Evolutionary conservation across 1,140 invertebrate genomes (phyloP), one percentile per base, ranked within the genome.

Genomic region (Drosophila tani): DNA sequence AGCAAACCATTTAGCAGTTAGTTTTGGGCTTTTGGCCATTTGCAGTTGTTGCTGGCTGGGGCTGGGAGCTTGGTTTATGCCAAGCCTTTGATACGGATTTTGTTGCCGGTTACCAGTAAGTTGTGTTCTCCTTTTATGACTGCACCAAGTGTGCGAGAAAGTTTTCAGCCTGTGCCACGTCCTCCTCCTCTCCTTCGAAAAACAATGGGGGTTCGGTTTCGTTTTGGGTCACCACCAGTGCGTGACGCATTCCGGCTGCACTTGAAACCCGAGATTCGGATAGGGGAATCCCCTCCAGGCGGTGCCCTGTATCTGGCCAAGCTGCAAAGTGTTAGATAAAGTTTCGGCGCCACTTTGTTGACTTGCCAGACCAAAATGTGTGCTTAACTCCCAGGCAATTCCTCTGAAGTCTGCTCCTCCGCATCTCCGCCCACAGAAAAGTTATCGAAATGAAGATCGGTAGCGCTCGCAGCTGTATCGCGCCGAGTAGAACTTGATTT

Each of bases 1-100:
- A 65, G 56, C 68, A 74, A 88, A 81, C 77, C 81, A 84, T 88
- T 88, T 88, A 84, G 78, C 84, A 88, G 84, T 90, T 88, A 90
- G 85, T 88, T 88, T 83, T 43, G 68, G 68, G 78, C 62, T 84
- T 84, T 56, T 69, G 46, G 70, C 70, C 67, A 87, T 86, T 82
- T 75, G 69, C 69, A 70, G 68, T 78, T 84, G 71, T 66, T 84
- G 77, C 81, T 78, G 24, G 27, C 27, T 53, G 27, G 9, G 43
- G 21, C 45, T 24, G 3, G 21, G 21, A n/a, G 21, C 21, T 43
- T 86, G 84, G 67, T 86, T 86, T 86, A 86, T 76, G 75, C 76
- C 66, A 82, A 75, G 63, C 63, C 78, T 78, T 67, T 81, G 67
- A 84, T 84, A 81, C 67, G 70, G 56, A 85, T 82, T 66, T 70